Conservation (phyloP, 2,888 invertebrate genomes). For the Orchesellides sinensis region DNA sequence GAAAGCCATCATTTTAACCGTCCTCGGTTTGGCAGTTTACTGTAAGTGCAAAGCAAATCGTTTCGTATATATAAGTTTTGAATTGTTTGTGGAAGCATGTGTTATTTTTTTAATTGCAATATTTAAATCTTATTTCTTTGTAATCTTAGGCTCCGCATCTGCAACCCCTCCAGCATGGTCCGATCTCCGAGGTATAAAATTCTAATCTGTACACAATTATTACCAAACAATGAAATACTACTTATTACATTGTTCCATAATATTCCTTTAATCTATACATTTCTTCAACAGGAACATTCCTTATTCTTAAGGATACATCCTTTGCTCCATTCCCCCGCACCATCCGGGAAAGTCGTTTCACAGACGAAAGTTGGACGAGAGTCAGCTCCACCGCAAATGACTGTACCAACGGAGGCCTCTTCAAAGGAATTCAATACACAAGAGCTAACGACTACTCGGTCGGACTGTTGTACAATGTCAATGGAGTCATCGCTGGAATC, state of each 20-base stretch:
- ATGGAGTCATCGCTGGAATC: constrained; percentile 71
- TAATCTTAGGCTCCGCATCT: not conserved
- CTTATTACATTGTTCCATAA: not conserved
- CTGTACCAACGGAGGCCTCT: constrained; percentile 54
- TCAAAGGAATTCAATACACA: constrained; percentile 63
- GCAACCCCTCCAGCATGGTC: constrained; percentile 32
- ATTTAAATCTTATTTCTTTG: not conserved
- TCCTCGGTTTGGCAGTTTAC: constrained; percentile 14
- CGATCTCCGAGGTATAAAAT: constrained; percentile 27
- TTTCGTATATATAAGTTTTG: no score
- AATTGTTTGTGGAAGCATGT: not conserved
- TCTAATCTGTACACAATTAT: no score
- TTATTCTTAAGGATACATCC: constrained; percentile 20
- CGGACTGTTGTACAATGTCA: constrained; percentile 59
- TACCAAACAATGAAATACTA: no score
- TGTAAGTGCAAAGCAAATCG: constrained; percentile 7
- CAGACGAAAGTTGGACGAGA: constrained; percentile 13
- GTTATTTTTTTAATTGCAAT: not conserved
- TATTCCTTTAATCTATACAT: not conserved
- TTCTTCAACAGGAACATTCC: constrained; percentile 44
- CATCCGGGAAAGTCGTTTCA: not conserved
- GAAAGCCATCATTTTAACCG: not conserved
- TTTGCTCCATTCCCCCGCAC: constrained; percentile 43
- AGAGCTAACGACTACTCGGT: constrained; percentile 50
- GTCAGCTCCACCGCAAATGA: constrained; percentile 12